Conservation (phyloP, 2,888 invertebrate species). For the Trimorus sp. region DNA sequence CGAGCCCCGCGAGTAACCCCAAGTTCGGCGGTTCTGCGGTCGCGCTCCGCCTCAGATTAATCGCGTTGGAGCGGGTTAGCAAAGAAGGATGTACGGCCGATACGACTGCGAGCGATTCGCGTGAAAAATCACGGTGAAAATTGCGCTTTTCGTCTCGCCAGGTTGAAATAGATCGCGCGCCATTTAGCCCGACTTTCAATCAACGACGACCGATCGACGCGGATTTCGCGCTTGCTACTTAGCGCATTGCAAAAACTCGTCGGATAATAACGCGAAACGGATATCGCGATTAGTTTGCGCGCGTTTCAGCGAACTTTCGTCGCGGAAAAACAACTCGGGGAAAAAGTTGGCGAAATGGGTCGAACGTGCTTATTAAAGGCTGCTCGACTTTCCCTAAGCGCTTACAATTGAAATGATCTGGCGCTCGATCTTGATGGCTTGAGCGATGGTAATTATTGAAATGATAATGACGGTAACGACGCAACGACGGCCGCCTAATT, state of each 20-base stretch:
- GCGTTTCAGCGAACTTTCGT: slow-evolving; percentile 19
- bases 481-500: slow-evolving; percentile 47
- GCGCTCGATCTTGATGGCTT: background rate
- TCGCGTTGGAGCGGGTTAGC: too few relatives aligned
- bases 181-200: too few relatives aligned
- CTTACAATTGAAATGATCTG: slow-evolving; percentile 1
- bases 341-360: slow-evolving; percentile 22
- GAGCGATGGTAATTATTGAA: slow-evolving; percentile 35
- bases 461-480: slow-evolving; percentile 54
- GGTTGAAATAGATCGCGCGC: too few relatives aligned
- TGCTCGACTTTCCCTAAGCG: background rate
- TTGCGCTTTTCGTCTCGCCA: too few relatives aligned
- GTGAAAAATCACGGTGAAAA: background rate
- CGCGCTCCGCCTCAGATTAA: too few relatives aligned
- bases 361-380: slow-evolving; percentile 7
- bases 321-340: slow-evolving; percentile 7
- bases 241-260: background rate
- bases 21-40: slow-evolving; percentile 2
- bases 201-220: too few relatives aligned
- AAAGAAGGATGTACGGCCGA: too few relatives aligned
- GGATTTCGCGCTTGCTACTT: background rate
- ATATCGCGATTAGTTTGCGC: slow-evolving; percentile 16
- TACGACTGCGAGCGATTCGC: background rate
- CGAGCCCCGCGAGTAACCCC: too few relatives aligned
- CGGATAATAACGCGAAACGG: slow-evolving; percentile 17